Conservation (phyloP, 2,888 invertebrate species). For the Fissipunctia ypsillon region DNA sequence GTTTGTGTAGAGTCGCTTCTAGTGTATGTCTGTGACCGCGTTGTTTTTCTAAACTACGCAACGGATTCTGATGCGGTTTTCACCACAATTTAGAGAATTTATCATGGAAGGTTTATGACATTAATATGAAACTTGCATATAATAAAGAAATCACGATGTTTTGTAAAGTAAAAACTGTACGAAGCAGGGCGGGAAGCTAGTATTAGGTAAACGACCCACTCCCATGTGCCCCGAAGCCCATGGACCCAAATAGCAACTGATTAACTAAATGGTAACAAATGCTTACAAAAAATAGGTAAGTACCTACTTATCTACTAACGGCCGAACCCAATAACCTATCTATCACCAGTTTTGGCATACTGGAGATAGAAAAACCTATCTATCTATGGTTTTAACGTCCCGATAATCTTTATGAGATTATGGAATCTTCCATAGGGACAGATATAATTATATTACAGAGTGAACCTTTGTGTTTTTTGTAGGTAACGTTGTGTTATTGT, state of each 20-base stretch:
- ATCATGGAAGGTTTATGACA: background rate
- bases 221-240: background rate
- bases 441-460: slow-evolving; percentile 43
- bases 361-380: too few species aligned
- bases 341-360: too few species aligned
- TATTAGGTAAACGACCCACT: background rate
- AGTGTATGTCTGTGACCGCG: background rate
- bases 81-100: background rate
- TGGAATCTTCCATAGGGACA: too few species aligned
- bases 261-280: background rate
- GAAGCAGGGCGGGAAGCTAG: background rate
- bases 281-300: background rate
- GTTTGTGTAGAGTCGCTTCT: too few species aligned
- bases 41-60: background rate
- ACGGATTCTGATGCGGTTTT: background rate
- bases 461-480: slow-evolving; percentile 34
- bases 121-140: background rate
- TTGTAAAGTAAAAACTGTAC: background rate
- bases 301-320: too few species aligned
- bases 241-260: background rate
- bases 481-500: background rate
- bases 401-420: too few species aligned
- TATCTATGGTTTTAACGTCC: too few species aligned
- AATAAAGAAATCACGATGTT: background rate
- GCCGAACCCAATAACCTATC: too few species aligned